Conservation (phyloP, 1,140 invertebrate genomes). For the Papilio dardanus region DNA sequence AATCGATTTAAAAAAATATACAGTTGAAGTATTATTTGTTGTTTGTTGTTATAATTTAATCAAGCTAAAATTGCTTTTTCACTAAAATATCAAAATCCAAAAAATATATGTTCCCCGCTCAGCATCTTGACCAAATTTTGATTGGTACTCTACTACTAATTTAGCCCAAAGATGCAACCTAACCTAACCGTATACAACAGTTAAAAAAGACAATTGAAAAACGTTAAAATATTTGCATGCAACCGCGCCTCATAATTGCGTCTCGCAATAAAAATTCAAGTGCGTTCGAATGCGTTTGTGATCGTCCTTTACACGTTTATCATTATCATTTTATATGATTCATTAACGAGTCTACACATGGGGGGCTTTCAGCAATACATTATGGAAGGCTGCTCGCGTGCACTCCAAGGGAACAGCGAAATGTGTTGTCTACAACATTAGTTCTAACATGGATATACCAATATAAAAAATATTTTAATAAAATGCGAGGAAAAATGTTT, state of each 20-base stretch:
- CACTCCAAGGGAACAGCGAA: constrained; percentile 59
- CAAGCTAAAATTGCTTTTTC: too few relatives aligned
- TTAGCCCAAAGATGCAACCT: neutral
- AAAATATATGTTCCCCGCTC: too few relatives aligned
- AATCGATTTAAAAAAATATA: too few relatives aligned
- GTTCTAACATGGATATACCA: constrained; percentile 48
- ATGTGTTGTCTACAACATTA: constrained; percentile 43
- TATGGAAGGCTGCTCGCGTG: constrained; percentile 67
- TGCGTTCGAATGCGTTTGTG: constrained; percentile 42
- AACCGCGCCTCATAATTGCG: constrained; percentile 15
- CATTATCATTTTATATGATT: constrained; percentile 64
- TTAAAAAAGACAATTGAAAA: neutral
- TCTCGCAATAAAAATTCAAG: constrained; percentile 35
- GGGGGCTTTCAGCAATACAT: constrained; percentile 62
- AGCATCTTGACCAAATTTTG: too few relatives aligned
- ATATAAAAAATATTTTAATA: constrained; percentile 20
- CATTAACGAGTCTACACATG: constrained; percentile 63
- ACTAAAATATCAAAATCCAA: too few relatives aligned
- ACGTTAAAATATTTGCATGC: constrained; percentile 10
- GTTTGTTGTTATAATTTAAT: too few relatives aligned
- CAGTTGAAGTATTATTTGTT: too few relatives aligned
- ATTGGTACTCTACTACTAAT: too few relatives aligned
- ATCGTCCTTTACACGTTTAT: constrained; percentile 42
- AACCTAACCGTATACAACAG: neutral
- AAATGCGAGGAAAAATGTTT: too few relatives aligned